Evolutionary conservation across 1,140 invertebrate genomes (phyloP), one percentile per base, ranked within the genome.

Genomic region (Platorchestia sp.): DNA sequence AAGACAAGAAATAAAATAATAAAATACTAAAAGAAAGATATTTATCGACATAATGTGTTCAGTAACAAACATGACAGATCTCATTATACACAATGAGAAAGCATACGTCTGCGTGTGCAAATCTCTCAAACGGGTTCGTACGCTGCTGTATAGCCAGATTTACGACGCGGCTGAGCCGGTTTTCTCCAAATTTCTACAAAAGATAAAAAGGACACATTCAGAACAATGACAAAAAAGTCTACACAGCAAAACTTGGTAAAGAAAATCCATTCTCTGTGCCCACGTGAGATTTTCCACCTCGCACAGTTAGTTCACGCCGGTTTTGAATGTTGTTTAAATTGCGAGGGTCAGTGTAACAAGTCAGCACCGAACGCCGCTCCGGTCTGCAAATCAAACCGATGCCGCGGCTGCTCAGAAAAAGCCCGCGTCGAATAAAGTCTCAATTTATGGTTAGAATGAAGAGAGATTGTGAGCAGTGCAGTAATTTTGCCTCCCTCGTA

Each of bases 381-480:
- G 36, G 87, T 41, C 41, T 44, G 42, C 42, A 41, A 41, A 89
- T 89, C 87, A 89, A 89, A 41, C 87, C 43, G 87, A 89, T 42
- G 87, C 87, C 87, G 16, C 22, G 87, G 27, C 43, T 42, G n/a
- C 87, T 42, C 87, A 36, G 14, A 89, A 89, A 89, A 89, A 89
- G 43, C 43, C 43, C 27, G 87, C 87, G 87, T 44, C 87, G 87
- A 89, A 89, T 89, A 89, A 89, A 89, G 41, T 16, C 87, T 89
- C 43, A 89, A 89, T 89, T 89, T 89, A 89, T 89, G 87, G 87
- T 89, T 42, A 89, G n/a, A 89, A 89, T 89, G 87, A 89, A 89
- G 87, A 44, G 43, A 89, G 87, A 89, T 75, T 89, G 87, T 89
- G 87, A 41, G 87, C 87, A 89, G 87, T 42, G 87, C 87, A 41